Conservation (phyloP, 2,888 invertebrate species). For the Eristalinus sepulchralis region DNA sequence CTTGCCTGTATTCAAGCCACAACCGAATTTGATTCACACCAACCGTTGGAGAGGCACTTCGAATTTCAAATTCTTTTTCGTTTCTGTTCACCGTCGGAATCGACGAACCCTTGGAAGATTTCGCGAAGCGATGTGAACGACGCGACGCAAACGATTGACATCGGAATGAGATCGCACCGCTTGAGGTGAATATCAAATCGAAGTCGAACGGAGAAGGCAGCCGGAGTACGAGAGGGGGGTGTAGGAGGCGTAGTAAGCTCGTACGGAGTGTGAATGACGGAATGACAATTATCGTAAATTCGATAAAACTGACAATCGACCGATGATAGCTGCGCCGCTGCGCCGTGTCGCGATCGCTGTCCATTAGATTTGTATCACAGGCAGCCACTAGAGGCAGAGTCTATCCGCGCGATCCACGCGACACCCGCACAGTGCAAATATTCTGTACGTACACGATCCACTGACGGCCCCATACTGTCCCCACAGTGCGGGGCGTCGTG, state of each 20-base stretch:
- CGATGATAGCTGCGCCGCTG: slow-evolving; percentile 35
- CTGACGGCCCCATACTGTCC: slow-evolving; percentile 11
- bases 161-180: slow-evolving; percentile 65
- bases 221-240: slow-evolving; percentile 6
- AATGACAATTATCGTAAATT: slow-evolving; percentile 68
- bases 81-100: neutral
- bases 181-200: slow-evolving; percentile 63
- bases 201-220: slow-evolving; percentile 20
- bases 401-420: slow-evolving; percentile 27
- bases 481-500: neutral
- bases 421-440: slow-evolving; percentile 1
- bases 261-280: slow-evolving; percentile 56
- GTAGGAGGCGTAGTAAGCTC: slow-evolving; percentile 57
- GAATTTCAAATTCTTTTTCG: neutral
- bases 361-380: slow-evolving; percentile 44
- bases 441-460: neutral
- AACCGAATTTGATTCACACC: neutral
- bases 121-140: slow-evolving; percentile 42
- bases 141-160: slow-evolving; percentile 60
- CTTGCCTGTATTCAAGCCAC: neutral
- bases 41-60: neutral
- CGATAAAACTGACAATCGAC: slow-evolving; percentile 61
- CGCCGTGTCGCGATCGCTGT: neutral
- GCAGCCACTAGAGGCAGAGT: neutral
- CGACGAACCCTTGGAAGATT: slow-evolving; percentile 5